Percentiles rank a stretch among this genome's conserved stretches.
These are phyloP conservation scores for Trididemnum nubilum DNA, from an alignment of 23 tunicate species.

Conservation along the genomic window DNA sequence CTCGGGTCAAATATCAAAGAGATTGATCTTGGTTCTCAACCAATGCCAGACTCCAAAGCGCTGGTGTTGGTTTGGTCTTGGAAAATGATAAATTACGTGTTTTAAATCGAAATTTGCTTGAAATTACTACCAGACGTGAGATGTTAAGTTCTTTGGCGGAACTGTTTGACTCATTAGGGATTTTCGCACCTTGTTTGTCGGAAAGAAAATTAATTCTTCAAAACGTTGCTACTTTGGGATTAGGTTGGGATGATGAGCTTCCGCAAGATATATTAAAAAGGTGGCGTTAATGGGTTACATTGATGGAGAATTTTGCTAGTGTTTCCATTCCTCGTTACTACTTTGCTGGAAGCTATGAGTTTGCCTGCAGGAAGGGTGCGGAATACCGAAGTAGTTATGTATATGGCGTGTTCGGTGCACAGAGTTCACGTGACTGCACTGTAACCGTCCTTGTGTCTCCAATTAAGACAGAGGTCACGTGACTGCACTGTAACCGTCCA, in stretches of 20 bases:
- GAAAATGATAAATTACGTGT: slow-evolving; percentile 8
- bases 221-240: background rate
- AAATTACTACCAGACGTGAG: slow-evolving; percentile 3
- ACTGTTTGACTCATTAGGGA: slow-evolving; percentile 8
- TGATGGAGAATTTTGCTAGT: background rate
- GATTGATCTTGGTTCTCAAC: background rate
- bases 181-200: background rate
- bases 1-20: background rate
- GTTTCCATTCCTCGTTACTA: background rate
- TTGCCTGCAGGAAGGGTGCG: too few relatives aligned
- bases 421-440: too few relatives aligned
- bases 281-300: background rate
- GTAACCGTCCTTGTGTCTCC: too few relatives aligned
- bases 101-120: background rate
- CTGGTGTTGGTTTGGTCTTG: slow-evolving; percentile 8
- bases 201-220: slow-evolving; percentile 12
- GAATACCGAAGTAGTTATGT: too few relatives aligned
- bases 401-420: too few relatives aligned
- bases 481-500: too few relatives aligned
- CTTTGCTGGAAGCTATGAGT: too few relatives aligned
- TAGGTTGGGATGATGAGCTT: slow-evolving; percentile 9
- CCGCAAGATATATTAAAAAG: background rate
- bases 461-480: too few relatives aligned
- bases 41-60: slow-evolving; percentile 15
- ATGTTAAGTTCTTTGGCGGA: background rate